Percentiles rank a stretch among this genome's conserved stretches.
Conservation (phyloP, 2,113 vertebrate genomes). For the Edolisoma coerulescens region DNA sequence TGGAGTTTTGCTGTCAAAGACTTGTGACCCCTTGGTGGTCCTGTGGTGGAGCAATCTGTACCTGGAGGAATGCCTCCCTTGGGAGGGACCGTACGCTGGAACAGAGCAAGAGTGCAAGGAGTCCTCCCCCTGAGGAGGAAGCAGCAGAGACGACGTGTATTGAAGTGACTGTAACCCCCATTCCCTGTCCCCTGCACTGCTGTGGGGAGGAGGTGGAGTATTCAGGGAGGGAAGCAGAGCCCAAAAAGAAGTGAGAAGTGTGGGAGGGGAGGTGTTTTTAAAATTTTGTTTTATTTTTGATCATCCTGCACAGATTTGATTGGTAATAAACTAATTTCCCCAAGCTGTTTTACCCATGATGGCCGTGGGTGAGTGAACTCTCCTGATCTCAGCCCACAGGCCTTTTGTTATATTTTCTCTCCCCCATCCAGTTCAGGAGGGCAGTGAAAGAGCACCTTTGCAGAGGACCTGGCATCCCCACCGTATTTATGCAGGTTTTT, state of each 20-base stretch:
- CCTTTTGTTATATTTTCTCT: neutral
- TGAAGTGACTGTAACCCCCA: neutral
- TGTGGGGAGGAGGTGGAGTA: neutral
- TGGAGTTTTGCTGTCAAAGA: neutral
- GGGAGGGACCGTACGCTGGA: neutral
- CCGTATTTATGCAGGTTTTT: neutral
- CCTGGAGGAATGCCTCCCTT: neutral
- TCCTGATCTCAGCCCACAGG: fast-evolving
- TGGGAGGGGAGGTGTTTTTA: neutral
- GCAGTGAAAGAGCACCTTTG: neutral
- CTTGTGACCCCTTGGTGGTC: neutral
- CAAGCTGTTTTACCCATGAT: neutral
- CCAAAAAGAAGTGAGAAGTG: neutral
- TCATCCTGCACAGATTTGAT: neutral
- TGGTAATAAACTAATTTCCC: neutral
- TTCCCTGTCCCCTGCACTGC: neutral
- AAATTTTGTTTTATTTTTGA: neutral
- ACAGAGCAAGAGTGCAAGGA: neutral
- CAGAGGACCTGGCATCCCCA: neutral
- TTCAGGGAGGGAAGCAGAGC: neutral
- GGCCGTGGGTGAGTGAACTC: neutral
- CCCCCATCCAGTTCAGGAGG: neutral
- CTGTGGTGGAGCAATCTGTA: neutral
- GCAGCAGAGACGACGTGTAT: neutral
- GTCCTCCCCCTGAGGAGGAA: neutral